These are phyloP conservation scores for Argyrosomus regius DNA, from an alignment of 2,797 vertebrate genomes.

Conservation along the genomic window DNA sequence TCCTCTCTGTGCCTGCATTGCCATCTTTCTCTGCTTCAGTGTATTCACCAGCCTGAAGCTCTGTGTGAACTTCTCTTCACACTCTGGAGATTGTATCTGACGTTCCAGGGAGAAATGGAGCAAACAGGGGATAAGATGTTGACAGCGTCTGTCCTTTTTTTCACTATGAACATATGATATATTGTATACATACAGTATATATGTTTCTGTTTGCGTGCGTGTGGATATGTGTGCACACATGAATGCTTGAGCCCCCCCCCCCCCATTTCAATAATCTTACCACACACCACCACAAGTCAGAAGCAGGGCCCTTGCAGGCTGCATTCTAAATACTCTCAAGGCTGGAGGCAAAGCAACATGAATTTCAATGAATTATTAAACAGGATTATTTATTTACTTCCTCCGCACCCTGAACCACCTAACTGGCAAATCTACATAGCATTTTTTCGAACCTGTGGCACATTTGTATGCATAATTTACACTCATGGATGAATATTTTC, in stretches of 20 bases:
- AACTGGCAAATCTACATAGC: conserved; percentile 84
- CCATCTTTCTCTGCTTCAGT: conserved; percentile 59
- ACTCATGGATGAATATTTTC: conserved; percentile 74
- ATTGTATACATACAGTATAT: conserved; percentile 2
- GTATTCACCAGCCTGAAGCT: conserved; percentile 74
- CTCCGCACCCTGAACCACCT: conserved; percentile 82
- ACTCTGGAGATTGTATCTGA: conserved; percentile 78
- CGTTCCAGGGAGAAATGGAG: conserved; percentile 60
- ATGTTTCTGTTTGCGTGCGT: conserved; percentile 17
- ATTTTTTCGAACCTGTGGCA: conserved; percentile 79
- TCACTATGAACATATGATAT: conserved; percentile 44
- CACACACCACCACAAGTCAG: conserved; percentile 70
- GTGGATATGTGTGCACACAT: neutral
- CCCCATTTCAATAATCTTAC: conserved; percentile 70
- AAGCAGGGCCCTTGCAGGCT: conserved; percentile 76
- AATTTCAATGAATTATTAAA: conserved; percentile 87
- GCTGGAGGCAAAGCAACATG: conserved; percentile 85
- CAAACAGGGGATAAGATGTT: conserved; percentile 66
- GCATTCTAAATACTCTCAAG: conserved; percentile 84
- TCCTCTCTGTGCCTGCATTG: conserved; percentile 53
- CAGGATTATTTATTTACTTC: conserved; percentile 87
- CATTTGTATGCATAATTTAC: conserved; percentile 82
- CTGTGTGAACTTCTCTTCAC: conserved; percentile 79
- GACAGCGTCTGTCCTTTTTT: conserved; percentile 47
- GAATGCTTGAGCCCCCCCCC: conserved; percentile 26